Evolutionary conservation across 2,888 invertebrate species (phyloP).

Genomic region (Parnassius apollo): DNA sequence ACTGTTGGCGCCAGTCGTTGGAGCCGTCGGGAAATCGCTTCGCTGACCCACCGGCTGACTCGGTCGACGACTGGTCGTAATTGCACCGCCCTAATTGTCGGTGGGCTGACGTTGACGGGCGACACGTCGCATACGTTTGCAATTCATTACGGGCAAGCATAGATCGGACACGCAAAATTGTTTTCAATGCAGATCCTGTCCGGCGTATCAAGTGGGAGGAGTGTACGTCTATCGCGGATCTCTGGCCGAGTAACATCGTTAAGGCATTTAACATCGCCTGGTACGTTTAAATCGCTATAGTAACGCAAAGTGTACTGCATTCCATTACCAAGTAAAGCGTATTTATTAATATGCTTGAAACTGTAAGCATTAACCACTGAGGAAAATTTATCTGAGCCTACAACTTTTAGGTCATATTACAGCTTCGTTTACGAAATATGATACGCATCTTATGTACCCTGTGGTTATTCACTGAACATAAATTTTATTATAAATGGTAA

Average conservation of each 20-base stretch:
- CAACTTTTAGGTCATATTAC: slow-evolving; percentile 57
- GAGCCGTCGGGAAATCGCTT: slow-evolving; percentile 69
- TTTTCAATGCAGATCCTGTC: slow-evolving; percentile 69
- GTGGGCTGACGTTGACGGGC: slow-evolving; percentile 55
- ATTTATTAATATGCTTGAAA: slow-evolving; percentile 37
- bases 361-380: slow-evolving; percentile 41
- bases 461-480: slow-evolving; percentile 46
- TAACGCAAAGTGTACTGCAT: slow-evolving; percentile 17
- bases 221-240: slow-evolving; percentile 50
- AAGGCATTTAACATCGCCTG: slow-evolving; percentile 36
- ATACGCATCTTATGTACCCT: slow-evolving; percentile 48
- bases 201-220: slow-evolving; percentile 44
- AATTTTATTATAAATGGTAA: slow-evolving; percentile 43
- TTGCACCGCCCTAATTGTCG: slow-evolving; percentile 75
- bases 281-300: slow-evolving; percentile 19
- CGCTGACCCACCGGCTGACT: slow-evolving; percentile 75
- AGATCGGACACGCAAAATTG: slow-evolving; percentile 65
- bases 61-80: slow-evolving; percentile 62
- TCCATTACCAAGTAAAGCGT: slow-evolving; percentile 21
- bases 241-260: slow-evolving; percentile 60
- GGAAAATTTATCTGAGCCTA: slow-evolving; percentile 48
- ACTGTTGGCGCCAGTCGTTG: slow-evolving; percentile 69
- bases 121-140: slow-evolving; percentile 56
- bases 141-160: slow-evolving; percentile 58
- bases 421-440: slow-evolving; percentile 42